Evolutionary conservation across 2,113 vertebrate species (phyloP).

Genomic region (Bambusicola thoracicus): DNA sequence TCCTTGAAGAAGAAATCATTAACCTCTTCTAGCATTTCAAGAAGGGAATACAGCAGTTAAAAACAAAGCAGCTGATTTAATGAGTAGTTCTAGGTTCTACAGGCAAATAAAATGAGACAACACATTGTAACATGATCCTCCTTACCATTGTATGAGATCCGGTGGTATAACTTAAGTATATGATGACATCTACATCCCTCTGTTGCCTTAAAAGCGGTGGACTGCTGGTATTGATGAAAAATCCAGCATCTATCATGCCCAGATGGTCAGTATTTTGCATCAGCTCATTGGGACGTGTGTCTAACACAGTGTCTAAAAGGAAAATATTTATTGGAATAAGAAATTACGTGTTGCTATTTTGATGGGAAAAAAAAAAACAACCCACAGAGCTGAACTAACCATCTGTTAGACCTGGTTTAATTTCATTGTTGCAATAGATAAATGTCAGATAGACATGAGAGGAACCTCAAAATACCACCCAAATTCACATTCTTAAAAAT

Average conservation of each 20-base stretch:
- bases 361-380: not conserved
- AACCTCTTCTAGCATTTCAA: not conserved
- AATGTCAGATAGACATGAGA: not conserved
- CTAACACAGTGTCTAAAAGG: constrained; percentile 77
- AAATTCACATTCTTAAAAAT: not conserved
- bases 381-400: not conserved
- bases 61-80: not conserved
- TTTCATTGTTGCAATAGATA: not conserved
- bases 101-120: not conserved
- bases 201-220: constrained; percentile 74
- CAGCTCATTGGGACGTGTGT: constrained; percentile 70
- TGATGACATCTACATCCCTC: constrained; percentile 80
- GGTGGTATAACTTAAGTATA: constrained; percentile 81
- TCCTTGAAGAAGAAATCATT: not conserved
- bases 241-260: constrained; percentile 80
- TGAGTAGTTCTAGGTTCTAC: not conserved
- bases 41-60: not conserved
- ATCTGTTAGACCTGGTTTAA: not conserved
- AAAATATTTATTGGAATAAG: not conserved
- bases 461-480: not conserved
- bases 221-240: constrained; percentile 81
- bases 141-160: constrained; percentile 79
- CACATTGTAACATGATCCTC: not conserved
- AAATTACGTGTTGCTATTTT: not conserved
- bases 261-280: constrained; percentile 70